Percentiles rank a stretch among this genome's conserved stretches.
These are phyloP conservation scores for Pinctada fucata DNA, from an alignment of 2,888 invertebrate genomes.

Conservation along the genomic window DNA sequence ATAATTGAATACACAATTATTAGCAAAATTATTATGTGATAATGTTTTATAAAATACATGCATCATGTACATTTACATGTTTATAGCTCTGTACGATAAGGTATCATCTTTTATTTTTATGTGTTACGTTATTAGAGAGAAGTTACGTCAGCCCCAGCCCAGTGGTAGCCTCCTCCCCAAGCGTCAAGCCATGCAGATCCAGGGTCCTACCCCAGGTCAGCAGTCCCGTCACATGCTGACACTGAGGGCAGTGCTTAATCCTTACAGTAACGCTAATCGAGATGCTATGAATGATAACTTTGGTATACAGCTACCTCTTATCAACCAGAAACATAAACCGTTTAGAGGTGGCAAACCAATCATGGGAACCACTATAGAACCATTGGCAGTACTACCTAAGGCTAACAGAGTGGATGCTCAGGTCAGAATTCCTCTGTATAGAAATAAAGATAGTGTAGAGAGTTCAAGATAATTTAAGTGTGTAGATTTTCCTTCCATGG, in stretches of 20 bases:
- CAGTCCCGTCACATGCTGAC: conserved; percentile 55
- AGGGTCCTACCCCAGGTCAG: conserved; percentile 71
- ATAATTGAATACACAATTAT: too few relatives aligned
- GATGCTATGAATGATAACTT: conserved; percentile 71
- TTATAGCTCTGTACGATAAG: too few relatives aligned
- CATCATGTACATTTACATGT: too few relatives aligned
- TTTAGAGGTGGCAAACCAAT: conserved; percentile 60
- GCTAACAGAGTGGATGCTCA: conserved; percentile 74
- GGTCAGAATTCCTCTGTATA: conserved; percentile 48
- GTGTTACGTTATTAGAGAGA: conserved; percentile 34
- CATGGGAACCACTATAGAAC: conserved; percentile 72
- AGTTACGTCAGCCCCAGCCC: conserved; percentile 57
- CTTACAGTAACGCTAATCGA: conserved; percentile 72
- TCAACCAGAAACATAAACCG: conserved; percentile 57
- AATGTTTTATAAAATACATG: too few relatives aligned
- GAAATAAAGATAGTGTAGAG: too few relatives aligned
- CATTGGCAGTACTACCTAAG: conserved; percentile 72
- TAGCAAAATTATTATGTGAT: too few relatives aligned
- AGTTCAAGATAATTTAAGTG: too few relatives aligned
- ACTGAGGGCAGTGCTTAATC: conserved; percentile 69
- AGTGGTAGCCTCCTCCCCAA: conserved; percentile 54
- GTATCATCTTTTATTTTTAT: too few relatives aligned
- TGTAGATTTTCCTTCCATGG: too few relatives aligned
- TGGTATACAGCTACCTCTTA: conserved; percentile 75
- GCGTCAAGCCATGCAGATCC: conserved; percentile 59